Percentiles rank a stretch among this genome's conserved stretches.
Conservation (phyloP, 1,140 invertebrate genomes). For the Drosophila nigrodunni region DNA sequence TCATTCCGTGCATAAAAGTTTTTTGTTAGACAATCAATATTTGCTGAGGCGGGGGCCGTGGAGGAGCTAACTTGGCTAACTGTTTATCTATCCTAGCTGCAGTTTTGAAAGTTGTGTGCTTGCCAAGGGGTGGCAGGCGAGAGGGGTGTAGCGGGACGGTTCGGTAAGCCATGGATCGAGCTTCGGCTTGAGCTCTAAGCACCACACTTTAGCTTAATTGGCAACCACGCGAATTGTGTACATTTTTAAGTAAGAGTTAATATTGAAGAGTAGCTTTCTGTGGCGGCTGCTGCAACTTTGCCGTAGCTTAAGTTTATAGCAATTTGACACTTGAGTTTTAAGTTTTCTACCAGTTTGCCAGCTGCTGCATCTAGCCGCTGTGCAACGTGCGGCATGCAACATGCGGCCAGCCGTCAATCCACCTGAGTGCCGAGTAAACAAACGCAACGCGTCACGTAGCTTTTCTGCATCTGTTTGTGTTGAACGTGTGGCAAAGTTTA, state of each 20-base stretch:
- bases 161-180: conserved; percentile 11
- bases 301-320: conserved; percentile 31
- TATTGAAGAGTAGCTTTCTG: conserved; percentile 54
- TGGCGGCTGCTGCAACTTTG: conserved; percentile 13
- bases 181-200: conserved; percentile 46
- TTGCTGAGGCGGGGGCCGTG: conserved; percentile 49
- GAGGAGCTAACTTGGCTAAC: conserved; percentile 36
- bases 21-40: conserved; percentile 81
- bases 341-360: conserved; percentile 10
- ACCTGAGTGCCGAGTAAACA: conserved; percentile 53
- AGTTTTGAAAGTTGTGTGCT: conserved; percentile 65
- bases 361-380: background rate
- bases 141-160: background rate
- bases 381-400: background rate
- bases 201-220: conserved; percentile 78
- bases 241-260: conserved; percentile 81
- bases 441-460: conserved; percentile 18
- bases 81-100: conserved; percentile 72
- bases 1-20: conserved; percentile 66
- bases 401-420: conserved; percentile 12
- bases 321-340: conserved; percentile 72
- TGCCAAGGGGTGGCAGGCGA: conserved; percentile 32
- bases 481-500: conserved; percentile 25
- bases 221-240: conserved; percentile 70
- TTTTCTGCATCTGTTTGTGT: conserved; percentile 33